These are phyloP conservation scores for Accipiter virgatus DNA, from an alignment of 2,113 vertebrate species.

Conservation along the genomic window DNA sequence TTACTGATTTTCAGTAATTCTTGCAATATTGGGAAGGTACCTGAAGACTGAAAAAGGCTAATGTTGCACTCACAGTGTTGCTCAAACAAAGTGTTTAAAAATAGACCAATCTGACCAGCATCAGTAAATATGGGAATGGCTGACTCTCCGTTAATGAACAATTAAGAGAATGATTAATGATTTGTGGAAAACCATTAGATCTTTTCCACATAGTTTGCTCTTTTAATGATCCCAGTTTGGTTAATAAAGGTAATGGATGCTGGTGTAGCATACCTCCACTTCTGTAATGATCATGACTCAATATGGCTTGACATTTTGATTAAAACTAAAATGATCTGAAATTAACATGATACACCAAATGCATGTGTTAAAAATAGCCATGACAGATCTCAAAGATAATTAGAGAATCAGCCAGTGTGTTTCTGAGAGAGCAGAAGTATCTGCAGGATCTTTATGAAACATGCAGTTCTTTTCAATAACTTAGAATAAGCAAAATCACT, in stretches of 20 bases:
- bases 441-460: background rate
- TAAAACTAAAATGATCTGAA: background rate
- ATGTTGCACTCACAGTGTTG: background rate
- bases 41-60: background rate
- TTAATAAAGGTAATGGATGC: constrained; percentile 5
- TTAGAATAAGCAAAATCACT: background rate
- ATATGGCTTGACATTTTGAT: constrained; percentile 18
- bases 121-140: background rate
- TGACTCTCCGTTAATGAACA: background rate
- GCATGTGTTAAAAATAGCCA: constrained; percentile 4
- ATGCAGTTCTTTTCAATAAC: background rate
- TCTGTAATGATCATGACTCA: background rate
- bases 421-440: background rate
- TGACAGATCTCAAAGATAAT: background rate
- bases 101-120: background rate
- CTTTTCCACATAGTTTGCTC: background rate
- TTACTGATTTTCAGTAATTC: background rate
- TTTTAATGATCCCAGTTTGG: background rate
- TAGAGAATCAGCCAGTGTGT: background rate
- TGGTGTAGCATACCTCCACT: background rate
- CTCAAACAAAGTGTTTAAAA: background rate
- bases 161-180: constrained; percentile 29
- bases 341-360: background rate
- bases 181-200: background rate
- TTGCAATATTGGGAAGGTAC: background rate